These are phyloP conservation scores for Rhadinocentrus ornatus DNA, from an alignment of 2,797 vertebrate species.

Conservation along the genomic window DNA sequence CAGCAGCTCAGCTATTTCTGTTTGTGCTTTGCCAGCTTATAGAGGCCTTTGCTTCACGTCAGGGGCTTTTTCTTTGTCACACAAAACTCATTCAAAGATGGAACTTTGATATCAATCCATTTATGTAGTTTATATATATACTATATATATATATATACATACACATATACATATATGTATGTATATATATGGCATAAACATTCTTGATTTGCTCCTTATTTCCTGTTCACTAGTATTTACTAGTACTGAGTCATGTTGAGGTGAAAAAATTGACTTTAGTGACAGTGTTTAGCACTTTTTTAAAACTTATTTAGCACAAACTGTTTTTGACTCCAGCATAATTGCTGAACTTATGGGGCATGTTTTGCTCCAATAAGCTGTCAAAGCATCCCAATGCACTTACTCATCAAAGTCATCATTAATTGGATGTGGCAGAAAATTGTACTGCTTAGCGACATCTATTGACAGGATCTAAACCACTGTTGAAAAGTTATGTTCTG, in stretches of 20 bases:
- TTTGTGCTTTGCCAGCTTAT: slow-evolving; percentile 27
- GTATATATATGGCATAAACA: background rate
- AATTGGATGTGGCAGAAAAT: slow-evolving; percentile 41
- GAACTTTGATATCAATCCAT: background rate
- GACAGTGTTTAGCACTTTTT: slow-evolving; percentile 7
- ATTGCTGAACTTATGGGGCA: slow-evolving; percentile 8
- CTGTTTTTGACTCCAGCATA: slow-evolving; percentile 6
- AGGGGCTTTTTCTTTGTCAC: slow-evolving; percentile 13
- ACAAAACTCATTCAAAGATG: slow-evolving; percentile 7
- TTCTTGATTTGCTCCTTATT: background rate
- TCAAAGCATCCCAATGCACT: slow-evolving; percentile 15
- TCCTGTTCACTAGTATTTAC: accelerated
- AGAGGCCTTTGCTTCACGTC: slow-evolving; percentile 21
- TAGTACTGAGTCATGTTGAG: background rate
- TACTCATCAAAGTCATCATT: slow-evolving; percentile 44
- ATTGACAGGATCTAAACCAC: background rate
- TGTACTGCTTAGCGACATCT: slow-evolving; percentile 5
- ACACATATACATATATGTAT: no score
- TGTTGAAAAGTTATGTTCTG: slow-evolving; percentile 4
- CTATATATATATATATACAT: background rate
- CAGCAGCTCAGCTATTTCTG: slow-evolving; percentile 24
- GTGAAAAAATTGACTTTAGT: slow-evolving; percentile 14
- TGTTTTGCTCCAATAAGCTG: slow-evolving; percentile 27
- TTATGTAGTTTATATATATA: background rate
- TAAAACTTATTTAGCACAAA: slow-evolving; percentile 12